phyloP scores from a whole-genome alignment of 92 coral and sea anemone genomes.

The Porites evermanni region DNA sequence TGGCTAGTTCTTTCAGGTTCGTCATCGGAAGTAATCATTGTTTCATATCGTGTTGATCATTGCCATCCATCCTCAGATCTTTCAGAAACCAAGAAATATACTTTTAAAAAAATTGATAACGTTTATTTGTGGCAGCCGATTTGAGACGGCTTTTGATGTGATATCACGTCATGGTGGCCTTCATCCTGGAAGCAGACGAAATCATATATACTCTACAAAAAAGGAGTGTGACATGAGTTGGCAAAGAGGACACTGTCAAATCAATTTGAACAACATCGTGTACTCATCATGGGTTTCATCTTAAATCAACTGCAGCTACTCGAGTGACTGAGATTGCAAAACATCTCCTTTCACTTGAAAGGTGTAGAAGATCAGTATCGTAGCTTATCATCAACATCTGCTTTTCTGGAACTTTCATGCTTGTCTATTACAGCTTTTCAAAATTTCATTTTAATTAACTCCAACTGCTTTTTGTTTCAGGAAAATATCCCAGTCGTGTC shows the following conservation, averaged over 20 bases:
- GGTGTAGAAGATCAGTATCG: conserved; percentile 34
- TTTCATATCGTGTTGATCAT: neutral
- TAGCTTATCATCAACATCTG: no score
- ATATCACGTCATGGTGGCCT: conserved; percentile 32
- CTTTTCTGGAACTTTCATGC: neutral
- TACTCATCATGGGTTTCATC: conserved; percentile 38
- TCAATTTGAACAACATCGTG: conserved; percentile 12
- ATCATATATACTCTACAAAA: neutral
- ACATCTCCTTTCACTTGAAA: conserved; percentile 42
- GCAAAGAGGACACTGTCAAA: conserved; percentile 25
- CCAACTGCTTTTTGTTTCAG: conserved; percentile 9
- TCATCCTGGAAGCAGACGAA: conserved; percentile 39
- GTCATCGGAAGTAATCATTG: neutral
- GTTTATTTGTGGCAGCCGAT: conserved; percentile 16
- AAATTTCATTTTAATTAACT: conserved; percentile 17
- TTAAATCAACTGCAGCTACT: conserved; percentile 27
- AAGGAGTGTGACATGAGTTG: conserved; percentile 4
- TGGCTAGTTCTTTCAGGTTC: conserved; percentile 16
- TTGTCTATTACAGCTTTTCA: neutral
- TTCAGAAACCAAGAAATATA: conserved; percentile 9
- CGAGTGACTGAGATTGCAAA: conserved; percentile 32
- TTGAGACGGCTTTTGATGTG: conserved; percentile 14
- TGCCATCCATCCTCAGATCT: conserved; percentile 11
- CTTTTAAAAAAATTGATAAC: neutral
- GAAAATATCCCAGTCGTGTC: conserved; percentile 31